Percentiles rank a stretch among this genome's conserved stretches.
Evolutionary conservation across 2,888 invertebrate genomes (phyloP).

Genomic region (Sycophila texana): DNA sequence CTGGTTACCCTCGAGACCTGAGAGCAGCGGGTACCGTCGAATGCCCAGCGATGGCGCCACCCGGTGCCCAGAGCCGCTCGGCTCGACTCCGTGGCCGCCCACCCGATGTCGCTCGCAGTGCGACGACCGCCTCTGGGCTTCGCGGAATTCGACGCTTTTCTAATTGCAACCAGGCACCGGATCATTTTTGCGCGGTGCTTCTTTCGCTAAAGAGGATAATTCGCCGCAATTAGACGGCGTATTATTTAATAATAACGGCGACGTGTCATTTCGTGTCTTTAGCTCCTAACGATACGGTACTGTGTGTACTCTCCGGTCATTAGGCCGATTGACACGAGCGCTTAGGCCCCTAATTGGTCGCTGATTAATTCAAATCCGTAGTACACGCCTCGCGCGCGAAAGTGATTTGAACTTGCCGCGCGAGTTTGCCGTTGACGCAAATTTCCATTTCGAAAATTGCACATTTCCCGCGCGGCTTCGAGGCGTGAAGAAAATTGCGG

Average conservation of each 20-base stretch:
- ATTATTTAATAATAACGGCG: no score
- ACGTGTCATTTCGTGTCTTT: no score
- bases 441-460: conserved; percentile 5
- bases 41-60: conserved; percentile 47
- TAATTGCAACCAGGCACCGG: not conserved
- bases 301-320: not conserved
- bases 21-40: not conserved
- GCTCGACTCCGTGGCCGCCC: not conserved
- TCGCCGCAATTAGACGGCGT: no score
- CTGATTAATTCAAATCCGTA: not conserved
- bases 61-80: no score
- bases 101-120: conserved; percentile 53
- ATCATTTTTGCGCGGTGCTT: no score
- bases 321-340: not conserved
- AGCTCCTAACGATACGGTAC: no score
- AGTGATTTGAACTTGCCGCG: not conserved
- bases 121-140: not conserved
- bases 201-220: no score
- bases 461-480: conserved; percentile 23
- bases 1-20: conserved; percentile 47
- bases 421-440: not conserved
- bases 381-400: no score
- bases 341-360: not conserved
- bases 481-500: conserved; percentile 24
- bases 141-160: not conserved